Conservation (phyloP, 1,140 invertebrate species). For the Ephestia elutella region DNA sequence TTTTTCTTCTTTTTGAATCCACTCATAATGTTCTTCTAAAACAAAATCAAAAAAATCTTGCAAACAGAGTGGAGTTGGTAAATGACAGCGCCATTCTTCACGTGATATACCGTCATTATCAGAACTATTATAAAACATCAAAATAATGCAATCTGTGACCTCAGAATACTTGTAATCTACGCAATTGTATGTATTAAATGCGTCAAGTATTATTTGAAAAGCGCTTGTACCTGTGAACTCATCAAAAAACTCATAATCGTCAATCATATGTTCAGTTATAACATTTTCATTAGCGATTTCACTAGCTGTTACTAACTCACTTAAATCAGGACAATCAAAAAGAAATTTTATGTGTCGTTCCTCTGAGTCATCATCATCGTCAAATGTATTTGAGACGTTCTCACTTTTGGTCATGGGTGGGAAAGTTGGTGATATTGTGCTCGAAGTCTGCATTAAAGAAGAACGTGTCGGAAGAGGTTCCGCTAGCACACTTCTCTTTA, state of each 20-base stretch:
- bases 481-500: constrained; percentile 56
- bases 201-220: constrained; percentile 46
- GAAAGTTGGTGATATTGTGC: constrained; percentile 30
- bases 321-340: constrained; percentile 61
- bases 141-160: constrained; percentile 54
- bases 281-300: constrained; percentile 49
- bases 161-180: constrained; percentile 64
- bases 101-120: constrained; percentile 42
- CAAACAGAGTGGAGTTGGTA: constrained; percentile 72
- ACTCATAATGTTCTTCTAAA: constrained; percentile 66
- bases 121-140: constrained; percentile 65
- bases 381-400: constrained; percentile 18
- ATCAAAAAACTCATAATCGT: constrained; percentile 65
- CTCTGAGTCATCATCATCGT: constrained; percentile 26
- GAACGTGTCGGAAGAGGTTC: constrained; percentile 41
- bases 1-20: constrained; percentile 68
- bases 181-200: constrained; percentile 63
- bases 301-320: constrained; percentile 54
- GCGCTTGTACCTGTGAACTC: constrained; percentile 50
- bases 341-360: constrained; percentile 35
- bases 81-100: constrained; percentile 54
- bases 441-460: constrained; percentile 23
- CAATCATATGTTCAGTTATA: constrained; percentile 42
- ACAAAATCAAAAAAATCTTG: constrained; percentile 76
- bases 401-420: constrained; percentile 37